Base-by-base conservation (phyloP, 2,113 vertebrate species). In the Saccopteryx bilineata region DNA sequence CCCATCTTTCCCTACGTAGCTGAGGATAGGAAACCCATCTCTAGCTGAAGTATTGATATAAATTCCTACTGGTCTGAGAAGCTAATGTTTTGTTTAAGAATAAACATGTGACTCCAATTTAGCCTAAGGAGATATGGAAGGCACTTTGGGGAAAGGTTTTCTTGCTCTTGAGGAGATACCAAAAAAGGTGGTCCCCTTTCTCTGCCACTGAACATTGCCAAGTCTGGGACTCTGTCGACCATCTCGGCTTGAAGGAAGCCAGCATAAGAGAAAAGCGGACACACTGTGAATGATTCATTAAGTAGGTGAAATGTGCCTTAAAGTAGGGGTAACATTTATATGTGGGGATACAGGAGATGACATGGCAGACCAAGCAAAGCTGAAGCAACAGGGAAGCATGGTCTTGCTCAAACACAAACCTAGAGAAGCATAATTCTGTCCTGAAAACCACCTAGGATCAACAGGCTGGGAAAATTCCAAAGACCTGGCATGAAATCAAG, bases 131-230 rank as follows among this genome's bases (percentile, higher is more conserved):
- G 33, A 54, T 52, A 17, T 31, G 65, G 65, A 82, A 88, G 83
- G 24, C 19, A 54, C n/a, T 87, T 56, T 61, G 50, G 33, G 61
- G 39, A 83, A 88, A 76, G 10, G 13, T 28, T 90, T 86, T 85
- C 28, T 86, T 96, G 19, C 13, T 96, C 14, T 86, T 75, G 17
- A 91, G 15, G 46, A 87, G 50, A 81, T 39, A 79, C 4, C 39
- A 75, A 80, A 85, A 88, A 50, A 75, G 19, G 33, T 80, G 19
- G 9, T 69, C 26, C 5, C 13, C 69, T 82, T 91, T 58, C 79
- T 33, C 46, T 82, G 60, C 54, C 24, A 14, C 26, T 88, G 31
- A 91, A 58, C 31, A 69, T 78, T 76, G 60, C 68, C 26, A n/a
- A 13, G 13, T 63, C 12, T 88, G 19, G 14, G 15, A 63, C 72